These are phyloP conservation scores for Gymnocheta viridis DNA, from an alignment of 2,888 invertebrate genomes.

Conservation along the genomic window DNA sequence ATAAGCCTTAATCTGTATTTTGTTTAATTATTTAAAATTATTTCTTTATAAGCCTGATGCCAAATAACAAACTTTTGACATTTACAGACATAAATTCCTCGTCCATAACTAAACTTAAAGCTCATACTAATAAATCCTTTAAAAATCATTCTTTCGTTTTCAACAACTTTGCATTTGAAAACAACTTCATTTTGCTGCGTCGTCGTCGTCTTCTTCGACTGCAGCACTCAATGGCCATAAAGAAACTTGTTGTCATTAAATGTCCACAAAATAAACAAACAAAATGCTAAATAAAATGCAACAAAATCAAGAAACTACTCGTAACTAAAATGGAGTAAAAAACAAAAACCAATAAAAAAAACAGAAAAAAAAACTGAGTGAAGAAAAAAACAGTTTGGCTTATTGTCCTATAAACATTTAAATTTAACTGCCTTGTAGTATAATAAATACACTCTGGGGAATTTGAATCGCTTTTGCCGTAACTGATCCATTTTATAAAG, in stretches of 20 bases:
- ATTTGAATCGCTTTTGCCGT: slow-evolving; percentile 65
- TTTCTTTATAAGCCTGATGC: slow-evolving; percentile 6
- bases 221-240: slow-evolving; percentile 39
- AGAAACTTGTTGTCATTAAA: slow-evolving; percentile 66
- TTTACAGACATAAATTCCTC: slow-evolving; percentile 49
- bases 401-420: slow-evolving; percentile 62
- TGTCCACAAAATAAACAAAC: slow-evolving; percentile 60
- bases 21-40: slow-evolving; percentile 55
- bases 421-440: slow-evolving; percentile 60
- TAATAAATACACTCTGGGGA: slow-evolving; percentile 65
- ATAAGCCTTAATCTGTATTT: background rate
- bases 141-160: slow-evolving; percentile 34
- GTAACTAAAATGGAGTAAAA: slow-evolving; percentile 35
- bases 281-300: slow-evolving; percentile 29
- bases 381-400: slow-evolving; percentile 49
- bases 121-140: slow-evolving; percentile 59
- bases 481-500: slow-evolving; percentile 66
- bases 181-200: slow-evolving; percentile 51
- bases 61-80: slow-evolving; percentile 45
- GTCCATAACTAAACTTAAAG: slow-evolving; percentile 48
- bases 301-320: slow-evolving; percentile 10
- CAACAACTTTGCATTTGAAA: slow-evolving; percentile 46
- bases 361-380: background rate
- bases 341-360: background rate
- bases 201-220: slow-evolving; percentile 11